Evolutionary conservation across 2,113 vertebrate species (phyloP).

Genomic region (Phoenicopterus ruber): DNA sequence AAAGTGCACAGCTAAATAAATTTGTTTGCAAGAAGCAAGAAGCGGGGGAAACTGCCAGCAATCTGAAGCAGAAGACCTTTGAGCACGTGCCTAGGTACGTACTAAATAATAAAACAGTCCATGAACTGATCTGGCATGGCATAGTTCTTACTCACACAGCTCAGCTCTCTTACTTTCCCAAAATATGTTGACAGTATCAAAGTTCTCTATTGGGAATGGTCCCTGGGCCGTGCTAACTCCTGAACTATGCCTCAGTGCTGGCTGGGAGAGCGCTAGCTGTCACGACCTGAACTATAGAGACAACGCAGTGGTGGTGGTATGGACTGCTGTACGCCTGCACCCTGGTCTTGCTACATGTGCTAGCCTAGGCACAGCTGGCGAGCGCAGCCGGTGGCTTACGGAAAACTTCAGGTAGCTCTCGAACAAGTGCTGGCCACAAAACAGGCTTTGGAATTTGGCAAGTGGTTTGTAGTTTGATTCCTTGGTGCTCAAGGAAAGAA

Average conservation of each 20-base stretch:
- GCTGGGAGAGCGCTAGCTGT: not conserved
- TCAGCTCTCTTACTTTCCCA: not conserved
- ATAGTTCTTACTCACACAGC: not conserved
- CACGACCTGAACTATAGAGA: not conserved
- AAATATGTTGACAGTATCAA: not conserved
- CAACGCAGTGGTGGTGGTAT: not conserved
- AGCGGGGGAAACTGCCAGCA: not conserved
- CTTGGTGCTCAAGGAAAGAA: not conserved
- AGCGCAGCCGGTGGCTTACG: not conserved
- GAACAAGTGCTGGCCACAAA: not conserved
- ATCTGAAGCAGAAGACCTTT: not conserved
- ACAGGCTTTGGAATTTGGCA: not conserved
- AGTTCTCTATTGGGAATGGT: not conserved
- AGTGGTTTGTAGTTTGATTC: not conserved
- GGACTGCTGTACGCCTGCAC: not conserved
- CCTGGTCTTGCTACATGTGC: not conserved
- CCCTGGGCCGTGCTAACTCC: not conserved
- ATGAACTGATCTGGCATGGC: not conserved
- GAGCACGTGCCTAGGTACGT: not conserved
- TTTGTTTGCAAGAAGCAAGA: not conserved
- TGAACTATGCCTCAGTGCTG: not conserved
- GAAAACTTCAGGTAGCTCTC: not conserved
- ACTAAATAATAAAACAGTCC: not conserved
- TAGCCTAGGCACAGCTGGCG: rapidly evolving
- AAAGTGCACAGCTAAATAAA: not conserved